These are phyloP conservation scores for Cheilosia grossa DNA, from an alignment of 2,888 invertebrate genomes.

Conservation along the genomic window DNA sequence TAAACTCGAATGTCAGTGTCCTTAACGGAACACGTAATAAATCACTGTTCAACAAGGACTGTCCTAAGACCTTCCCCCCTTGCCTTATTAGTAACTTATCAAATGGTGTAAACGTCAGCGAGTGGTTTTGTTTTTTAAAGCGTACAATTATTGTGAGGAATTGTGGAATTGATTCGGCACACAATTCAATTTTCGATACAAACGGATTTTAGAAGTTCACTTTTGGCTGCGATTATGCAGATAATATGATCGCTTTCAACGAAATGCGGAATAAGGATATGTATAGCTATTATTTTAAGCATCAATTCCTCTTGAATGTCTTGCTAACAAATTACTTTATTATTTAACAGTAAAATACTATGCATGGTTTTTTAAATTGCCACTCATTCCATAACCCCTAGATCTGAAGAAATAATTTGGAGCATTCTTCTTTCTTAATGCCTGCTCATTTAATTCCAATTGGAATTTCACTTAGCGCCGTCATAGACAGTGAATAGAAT, in stretches of 20 bases:
- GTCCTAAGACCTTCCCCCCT: constrained; percentile 11
- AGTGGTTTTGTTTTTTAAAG: constrained; percentile 14
- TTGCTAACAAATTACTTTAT: neutral
- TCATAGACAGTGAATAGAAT: constrained; percentile 64
- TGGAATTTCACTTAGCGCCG: constrained; percentile 69
- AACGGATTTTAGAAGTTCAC: neutral
- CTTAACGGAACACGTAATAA: constrained; percentile 46
- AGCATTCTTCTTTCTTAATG: constrained; percentile 31
- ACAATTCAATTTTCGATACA: constrained; percentile 5
- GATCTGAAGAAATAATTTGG: constrained; percentile 29
- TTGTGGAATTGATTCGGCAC: constrained; percentile 26
- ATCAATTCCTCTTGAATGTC: too few species aligned
- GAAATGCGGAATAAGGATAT: too few species aligned
- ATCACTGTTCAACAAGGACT: constrained; percentile 59
- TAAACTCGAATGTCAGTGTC: constrained; percentile 46
- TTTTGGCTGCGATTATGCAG: too few species aligned
- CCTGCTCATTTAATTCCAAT: constrained; percentile 60
- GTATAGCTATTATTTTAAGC: too few species aligned
- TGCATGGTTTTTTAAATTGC: neutral
- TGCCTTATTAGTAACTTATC: constrained; percentile 59
- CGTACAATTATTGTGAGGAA: constrained; percentile 30
- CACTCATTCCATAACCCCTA: neutral
- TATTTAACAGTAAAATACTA: neutral
- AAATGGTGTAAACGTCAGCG: constrained; percentile 55
- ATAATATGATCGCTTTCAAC: too few species aligned